Evolutionary conservation across 2,888 invertebrate species (phyloP), one percentile per base, ranked within the genome.

Genomic region (Hipparchia sbordonii): DNA sequence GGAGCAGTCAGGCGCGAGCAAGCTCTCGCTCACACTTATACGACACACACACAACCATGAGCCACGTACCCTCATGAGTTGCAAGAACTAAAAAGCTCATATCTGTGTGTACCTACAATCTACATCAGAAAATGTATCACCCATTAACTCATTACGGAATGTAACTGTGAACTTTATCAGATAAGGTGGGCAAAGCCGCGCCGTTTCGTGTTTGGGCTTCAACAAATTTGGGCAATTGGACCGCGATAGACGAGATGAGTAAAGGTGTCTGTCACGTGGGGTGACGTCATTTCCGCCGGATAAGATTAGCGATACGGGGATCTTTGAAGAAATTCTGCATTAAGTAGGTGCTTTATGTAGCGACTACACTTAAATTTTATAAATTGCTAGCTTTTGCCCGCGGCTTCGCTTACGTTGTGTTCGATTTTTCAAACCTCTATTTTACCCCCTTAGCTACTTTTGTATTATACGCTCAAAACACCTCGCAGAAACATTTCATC

Each of bases 181-280:
- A 72, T 72, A 72, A 72, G 62, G 62, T n/a, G 12, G 10, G n/a
- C 80, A 80, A 76, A 88, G 89, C 89, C 88, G 89, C 87, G 79
- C 86, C 81, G 52, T 52, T 33, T 52, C 48, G 46, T 62, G 84
- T 85, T 82, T 85, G 84, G 85, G 82, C 83, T 85, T 85, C 75
- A 78, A 79, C 80, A 80, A 82, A 81, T 86, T 87, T 84, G 87
- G 88, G 84, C 83, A 84, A 86, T 82, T 82, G 82, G 82, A 80
- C 79, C 81, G 76, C 81, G 86, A 87, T 86, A 84, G 33, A 33
- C 52, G 77, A 84, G 83, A 86, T 86, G 86, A 86, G 81, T 86
- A 84, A 83, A 77, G 72, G 73, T 62, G 63, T 74, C 67, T 62
- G 70, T 72, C 63, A 61, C 74, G 60, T 62, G 45, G 51, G n/a